phyloP scores from a whole-genome alignment of 1,140 invertebrate species.

The Drosophila repleta region DNA sequence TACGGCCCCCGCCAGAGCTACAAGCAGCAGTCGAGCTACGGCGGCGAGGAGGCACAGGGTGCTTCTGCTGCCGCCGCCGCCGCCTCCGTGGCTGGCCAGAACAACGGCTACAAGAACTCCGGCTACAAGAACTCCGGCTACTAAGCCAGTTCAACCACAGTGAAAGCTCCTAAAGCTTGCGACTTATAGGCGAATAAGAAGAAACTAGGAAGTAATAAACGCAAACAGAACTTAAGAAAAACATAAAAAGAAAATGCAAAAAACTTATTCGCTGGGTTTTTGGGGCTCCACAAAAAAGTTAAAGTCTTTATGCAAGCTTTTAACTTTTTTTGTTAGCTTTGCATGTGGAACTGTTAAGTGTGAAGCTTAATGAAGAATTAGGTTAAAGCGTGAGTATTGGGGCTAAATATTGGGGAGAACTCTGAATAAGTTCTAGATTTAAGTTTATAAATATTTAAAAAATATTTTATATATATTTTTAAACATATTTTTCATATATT shows the following conservation, averaged over 20 bases:
- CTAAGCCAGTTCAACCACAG: conserved; percentile 50
- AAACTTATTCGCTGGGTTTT: background rate
- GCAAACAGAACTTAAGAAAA: conserved; percentile 28
- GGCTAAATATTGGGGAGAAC: background rate
- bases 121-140: conserved; percentile 51
- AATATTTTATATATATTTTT: too few species aligned
- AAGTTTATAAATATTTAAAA: too few species aligned
- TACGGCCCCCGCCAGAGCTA: conserved; percentile 44
- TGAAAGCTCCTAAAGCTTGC: conserved; percentile 40
- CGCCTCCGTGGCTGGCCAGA: conserved; percentile 58
- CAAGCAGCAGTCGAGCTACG: conserved; percentile 12
- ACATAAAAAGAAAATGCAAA: conserved; percentile 42
- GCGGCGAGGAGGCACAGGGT: conserved; percentile 61
- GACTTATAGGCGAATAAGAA: conserved; percentile 52
- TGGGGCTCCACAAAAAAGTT: background rate
- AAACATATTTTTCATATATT: too few species aligned
- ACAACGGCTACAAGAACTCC: conserved; percentile 42
- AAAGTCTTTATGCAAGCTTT: too few species aligned
- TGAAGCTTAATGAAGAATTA: too few species aligned
- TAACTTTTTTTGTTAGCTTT: too few species aligned
- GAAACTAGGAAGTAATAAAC: conserved; percentile 59
- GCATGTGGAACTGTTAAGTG: background rate
- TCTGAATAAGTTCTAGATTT: too few species aligned
- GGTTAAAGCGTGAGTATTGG: background rate
- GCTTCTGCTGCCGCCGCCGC: conserved; percentile 65